Evolutionary conservation across 2,888 invertebrate genomes (phyloP), one percentile per base, ranked within the genome.

Genomic region (Rhimphoctona megacephalus): DNA sequence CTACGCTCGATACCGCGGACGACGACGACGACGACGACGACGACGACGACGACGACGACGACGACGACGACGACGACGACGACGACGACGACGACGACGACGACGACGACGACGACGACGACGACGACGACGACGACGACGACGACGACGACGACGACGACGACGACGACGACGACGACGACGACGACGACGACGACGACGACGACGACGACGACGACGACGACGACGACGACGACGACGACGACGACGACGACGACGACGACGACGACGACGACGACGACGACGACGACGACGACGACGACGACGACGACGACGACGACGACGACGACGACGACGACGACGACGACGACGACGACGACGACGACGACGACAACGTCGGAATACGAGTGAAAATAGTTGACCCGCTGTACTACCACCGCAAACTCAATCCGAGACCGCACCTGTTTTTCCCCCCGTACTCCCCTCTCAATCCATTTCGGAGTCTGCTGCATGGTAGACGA

Each of bases 361-460:
- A 73, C 49, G 66, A 57, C n/a, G 36, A 67, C 49, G 66, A 67
- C 46, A 72, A 78, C 52, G 39, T 77, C 61, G 70, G 67, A 54
- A 66, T 52, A 52, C 52, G 19, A 30, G 81, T 46, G 74, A 81
- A 81, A 82, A 76, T 76, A 82, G 76, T 46, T 64, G 25, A 39
- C 17, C 36, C 39, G 72, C 1, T 43, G 43, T 11, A 1, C 5
- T 72, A 22, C 22, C 43, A 39, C 74, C 22, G 69, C 69, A 70
- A 76, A 69, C 70, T 83, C 82, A n/a, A 77, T 57, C 46, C 7
- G 81, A 64, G 76, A 81, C 85, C 85, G 81, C 85, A 85, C 76
- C 81, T 85, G 81, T 72, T 81, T 81, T 81, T 77, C 52, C 67
- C 74, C 39, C 25, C 54, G 33, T 39, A 43, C 14, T 19, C 19